These are phyloP conservation scores for Threskiornis aethiopicus DNA, from an alignment of 2,797 vertebrate species.

Conservation along the genomic window DNA sequence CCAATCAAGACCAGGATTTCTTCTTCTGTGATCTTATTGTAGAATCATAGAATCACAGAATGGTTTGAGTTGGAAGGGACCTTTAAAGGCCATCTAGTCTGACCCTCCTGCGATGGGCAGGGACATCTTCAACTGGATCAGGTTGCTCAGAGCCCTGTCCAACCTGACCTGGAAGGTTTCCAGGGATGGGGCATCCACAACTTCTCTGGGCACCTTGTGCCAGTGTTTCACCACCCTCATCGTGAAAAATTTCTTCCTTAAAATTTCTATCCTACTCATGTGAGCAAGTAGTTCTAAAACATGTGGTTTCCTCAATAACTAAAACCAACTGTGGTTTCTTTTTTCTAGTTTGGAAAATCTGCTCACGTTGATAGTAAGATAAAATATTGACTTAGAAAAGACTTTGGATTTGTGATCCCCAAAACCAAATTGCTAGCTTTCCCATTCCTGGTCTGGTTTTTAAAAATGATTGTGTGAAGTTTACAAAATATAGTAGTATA, in stretches of 20 bases:
- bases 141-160: fast-evolving
- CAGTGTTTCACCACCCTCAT: fast-evolving
- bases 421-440: not conserved
- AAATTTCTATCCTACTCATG: not conserved
- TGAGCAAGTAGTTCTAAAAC: not conserved
- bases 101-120: fast-evolving
- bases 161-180: fast-evolving
- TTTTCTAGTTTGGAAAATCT: not conserved
- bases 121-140: fast-evolving
- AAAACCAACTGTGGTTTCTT: not conserved
- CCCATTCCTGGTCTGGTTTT: not conserved
- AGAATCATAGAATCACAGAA: not conserved
- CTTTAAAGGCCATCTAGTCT: not conserved
- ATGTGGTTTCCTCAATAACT: not conserved
- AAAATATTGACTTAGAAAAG: not conserved
- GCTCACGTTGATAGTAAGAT: not conserved
- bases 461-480: fast-evolving
- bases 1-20: not conserved
- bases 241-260: not conserved
- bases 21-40: not conserved
- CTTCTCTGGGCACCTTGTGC: not conserved
- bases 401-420: not conserved
- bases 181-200: not conserved
- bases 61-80: not conserved
- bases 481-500: not conserved